These are phyloP conservation scores for Trochalopteron elliotii DNA, from an alignment of 2,113 vertebrate genomes.

Conservation along the genomic window DNA sequence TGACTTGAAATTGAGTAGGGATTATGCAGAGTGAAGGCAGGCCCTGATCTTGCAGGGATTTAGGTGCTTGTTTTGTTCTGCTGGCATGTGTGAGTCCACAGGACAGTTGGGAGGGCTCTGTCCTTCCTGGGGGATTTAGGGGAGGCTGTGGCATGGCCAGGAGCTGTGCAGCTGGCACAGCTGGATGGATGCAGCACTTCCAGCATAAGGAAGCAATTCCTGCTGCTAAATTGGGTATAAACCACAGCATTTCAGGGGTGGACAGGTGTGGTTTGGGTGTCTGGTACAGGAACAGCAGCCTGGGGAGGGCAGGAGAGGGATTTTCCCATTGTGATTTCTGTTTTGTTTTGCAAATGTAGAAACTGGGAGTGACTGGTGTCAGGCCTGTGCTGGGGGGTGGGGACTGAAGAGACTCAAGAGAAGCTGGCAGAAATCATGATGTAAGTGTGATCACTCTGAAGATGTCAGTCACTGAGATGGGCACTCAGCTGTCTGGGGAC, in stretches of 20 bases:
- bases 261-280: not conserved
- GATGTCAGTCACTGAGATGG: not conserved
- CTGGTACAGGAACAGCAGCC: not conserved
- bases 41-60: not conserved
- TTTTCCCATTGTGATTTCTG: not conserved
- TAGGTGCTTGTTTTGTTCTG: not conserved
- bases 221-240: not conserved
- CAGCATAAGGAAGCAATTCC: not conserved
- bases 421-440: not conserved
- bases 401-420: not conserved
- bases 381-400: not conserved
- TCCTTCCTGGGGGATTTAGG: not conserved
- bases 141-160: not conserved
- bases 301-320: not conserved
- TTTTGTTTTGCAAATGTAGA: not conserved
- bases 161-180: not conserved
- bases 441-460: not conserved
- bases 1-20: not conserved
- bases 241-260: accelerated
- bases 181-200: not conserved
- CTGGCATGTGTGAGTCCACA: not conserved
- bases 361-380: not conserved
- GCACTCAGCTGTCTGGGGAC: not conserved
- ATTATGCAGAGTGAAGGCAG: not conserved
- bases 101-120: not conserved